A percentile compares a stretch with the other conserved stretches of the same genome.
Evolutionary conservation across 2,797 vertebrate genomes (phyloP).

Genomic region (Fundulus diaphanus): DNA sequence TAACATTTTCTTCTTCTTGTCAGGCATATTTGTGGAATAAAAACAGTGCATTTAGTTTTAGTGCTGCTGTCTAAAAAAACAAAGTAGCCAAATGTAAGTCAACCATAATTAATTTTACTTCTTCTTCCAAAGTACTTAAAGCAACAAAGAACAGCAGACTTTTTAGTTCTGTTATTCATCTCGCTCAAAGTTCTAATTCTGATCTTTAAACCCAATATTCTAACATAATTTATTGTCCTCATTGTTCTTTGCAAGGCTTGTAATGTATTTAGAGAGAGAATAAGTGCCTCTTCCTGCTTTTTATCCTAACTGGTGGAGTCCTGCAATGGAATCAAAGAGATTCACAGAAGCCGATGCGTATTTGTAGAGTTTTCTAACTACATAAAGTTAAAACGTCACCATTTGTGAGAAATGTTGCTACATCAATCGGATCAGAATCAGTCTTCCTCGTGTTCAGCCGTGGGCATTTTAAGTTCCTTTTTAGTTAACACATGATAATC

Average conservation of each 20-base stretch:
- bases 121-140: background rate
- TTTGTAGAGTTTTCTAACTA: background rate
- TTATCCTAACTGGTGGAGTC: background rate
- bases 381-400: background rate
- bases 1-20: background rate
- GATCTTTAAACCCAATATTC: background rate
- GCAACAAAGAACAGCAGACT: background rate
- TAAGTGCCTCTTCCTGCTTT: constrained; percentile 4
- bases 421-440: too few relatives aligned
- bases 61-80: background rate
- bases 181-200: background rate
- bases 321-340: background rate
- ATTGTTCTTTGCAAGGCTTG: constrained; percentile 2
- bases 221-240: background rate
- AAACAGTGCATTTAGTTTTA: background rate
- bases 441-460: too few relatives aligned
- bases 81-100: background rate
- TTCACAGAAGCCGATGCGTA: background rate
- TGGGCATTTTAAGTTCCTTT: too few relatives aligned
- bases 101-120: constrained; percentile 5
- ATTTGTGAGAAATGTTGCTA: too few relatives aligned
- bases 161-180: background rate
- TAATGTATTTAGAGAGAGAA: background rate
- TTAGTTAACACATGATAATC: too few relatives aligned
- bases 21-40: too few relatives aligned